These are phyloP conservation scores for Scaeva pyrastri DNA, from an alignment of 2,888 invertebrate genomes.

Conservation along the genomic window DNA sequence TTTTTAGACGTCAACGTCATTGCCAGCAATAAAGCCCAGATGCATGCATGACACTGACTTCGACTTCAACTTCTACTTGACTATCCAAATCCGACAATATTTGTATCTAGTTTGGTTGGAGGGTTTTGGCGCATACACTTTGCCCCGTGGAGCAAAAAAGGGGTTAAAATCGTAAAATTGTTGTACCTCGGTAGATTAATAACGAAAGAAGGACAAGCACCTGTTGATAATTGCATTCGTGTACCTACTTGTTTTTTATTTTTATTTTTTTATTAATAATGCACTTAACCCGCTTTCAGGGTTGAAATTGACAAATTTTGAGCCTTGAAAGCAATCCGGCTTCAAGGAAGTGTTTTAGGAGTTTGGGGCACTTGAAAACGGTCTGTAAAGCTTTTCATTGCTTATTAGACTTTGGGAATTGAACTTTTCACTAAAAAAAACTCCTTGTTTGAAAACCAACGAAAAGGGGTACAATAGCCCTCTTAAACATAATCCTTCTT, in stretches of 20 bases:
- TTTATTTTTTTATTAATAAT: conserved; percentile 6
- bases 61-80: too few species aligned
- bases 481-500: too few species aligned
- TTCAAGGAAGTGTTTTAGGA: too few species aligned
- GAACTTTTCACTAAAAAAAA: too few species aligned
- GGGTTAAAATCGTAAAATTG: conserved; percentile 64
- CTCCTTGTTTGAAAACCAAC: too few species aligned
- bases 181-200: conserved; percentile 53
- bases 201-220: conserved; percentile 60
- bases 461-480: too few species aligned
- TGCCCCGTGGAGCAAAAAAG: conserved; percentile 45
- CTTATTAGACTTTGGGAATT: neutral
- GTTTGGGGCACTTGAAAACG: too few species aligned
- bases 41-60: conserved; percentile 37
- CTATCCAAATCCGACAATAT: conserved; percentile 17
- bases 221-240: conserved; percentile 69
- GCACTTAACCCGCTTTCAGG: neutral
- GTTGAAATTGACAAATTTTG: neutral
- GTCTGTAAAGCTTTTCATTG: neutral
- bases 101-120: conserved; percentile 4
- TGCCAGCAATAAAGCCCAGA: conserved; percentile 52
- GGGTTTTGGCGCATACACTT: conserved; percentile 33
- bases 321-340: neutral
- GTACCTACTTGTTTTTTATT: conserved; percentile 41
- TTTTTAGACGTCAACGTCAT: conserved; percentile 14